Percentiles rank a stretch among this genome's conserved stretches.
These are phyloP conservation scores for Cyphomyrus plagiostoma DNA, from an alignment of 2,113 vertebrate species.

Conservation along the genomic window DNA sequence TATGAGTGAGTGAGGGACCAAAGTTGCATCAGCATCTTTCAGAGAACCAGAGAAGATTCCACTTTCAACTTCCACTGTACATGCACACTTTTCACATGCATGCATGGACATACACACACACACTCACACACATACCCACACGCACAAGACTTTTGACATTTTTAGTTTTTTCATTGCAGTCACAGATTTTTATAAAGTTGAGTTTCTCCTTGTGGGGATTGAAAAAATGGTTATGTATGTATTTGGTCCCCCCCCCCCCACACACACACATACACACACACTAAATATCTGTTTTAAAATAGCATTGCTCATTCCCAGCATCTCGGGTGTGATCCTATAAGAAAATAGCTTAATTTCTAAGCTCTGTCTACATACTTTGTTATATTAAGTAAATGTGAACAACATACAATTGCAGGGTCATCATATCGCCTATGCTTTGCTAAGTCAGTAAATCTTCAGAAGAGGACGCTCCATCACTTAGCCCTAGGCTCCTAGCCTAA, in stretches of 20 bases:
- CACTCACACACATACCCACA: neutral
- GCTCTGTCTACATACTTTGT: neutral
- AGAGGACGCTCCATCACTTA: neutral
- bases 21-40: conserved; percentile 5
- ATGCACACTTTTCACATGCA: neutral
- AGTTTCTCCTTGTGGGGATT: neutral
- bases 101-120: neutral
- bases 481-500: neutral
- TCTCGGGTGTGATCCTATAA: neutral
- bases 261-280: neutral
- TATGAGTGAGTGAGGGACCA: neutral
- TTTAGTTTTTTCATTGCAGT: neutral
- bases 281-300: neutral
- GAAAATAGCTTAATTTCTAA: neutral
- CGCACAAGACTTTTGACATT: neutral
- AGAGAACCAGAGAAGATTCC: neutral
- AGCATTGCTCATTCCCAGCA: neutral
- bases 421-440: neutral
- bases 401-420: neutral
- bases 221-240: neutral
- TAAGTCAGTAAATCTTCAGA: neutral
- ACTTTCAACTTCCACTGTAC: neutral
- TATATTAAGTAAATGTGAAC: neutral
- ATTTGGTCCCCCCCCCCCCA: neutral
- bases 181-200: neutral